phyloP scores from a whole-genome alignment of 2,797 vertebrate species.

The Eospalax fontanierii region DNA sequence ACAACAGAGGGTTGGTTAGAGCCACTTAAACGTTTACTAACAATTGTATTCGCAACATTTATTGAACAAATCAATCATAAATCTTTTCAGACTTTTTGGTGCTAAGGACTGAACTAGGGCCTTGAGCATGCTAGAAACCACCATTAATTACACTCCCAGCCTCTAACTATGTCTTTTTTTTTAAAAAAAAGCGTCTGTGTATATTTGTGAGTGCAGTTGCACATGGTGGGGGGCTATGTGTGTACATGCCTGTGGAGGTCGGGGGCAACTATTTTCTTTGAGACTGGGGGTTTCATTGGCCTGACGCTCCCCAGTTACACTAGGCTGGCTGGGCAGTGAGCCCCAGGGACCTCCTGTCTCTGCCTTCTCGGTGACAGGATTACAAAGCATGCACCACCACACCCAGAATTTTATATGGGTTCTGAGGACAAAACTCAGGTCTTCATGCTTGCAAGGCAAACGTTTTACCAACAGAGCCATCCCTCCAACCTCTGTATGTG shows the following conservation, averaged over 20 bases:
- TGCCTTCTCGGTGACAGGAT: background rate
- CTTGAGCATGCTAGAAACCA: background rate
- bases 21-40: background rate
- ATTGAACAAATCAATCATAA: constrained; percentile 17
- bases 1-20: background rate
- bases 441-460: background rate
- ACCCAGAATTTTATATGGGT: background rate
- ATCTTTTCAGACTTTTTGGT: background rate
- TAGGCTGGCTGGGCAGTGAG: background rate
- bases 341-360: background rate
- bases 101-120: background rate
- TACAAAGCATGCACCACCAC: rapidly evolving
- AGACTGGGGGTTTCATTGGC: background rate
- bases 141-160: background rate
- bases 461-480: background rate
- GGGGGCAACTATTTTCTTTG: background rate
- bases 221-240: background rate
- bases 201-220: background rate
- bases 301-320: background rate
- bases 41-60: background rate
- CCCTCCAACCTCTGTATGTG: background rate
- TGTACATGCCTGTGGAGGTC: background rate
- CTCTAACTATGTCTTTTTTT: background rate
- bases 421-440: background rate
- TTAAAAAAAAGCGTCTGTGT: too few species aligned